phyloP scores from a whole-genome alignment of 2,797 vertebrate genomes.

The Pagetopsis macropterus region DNA sequence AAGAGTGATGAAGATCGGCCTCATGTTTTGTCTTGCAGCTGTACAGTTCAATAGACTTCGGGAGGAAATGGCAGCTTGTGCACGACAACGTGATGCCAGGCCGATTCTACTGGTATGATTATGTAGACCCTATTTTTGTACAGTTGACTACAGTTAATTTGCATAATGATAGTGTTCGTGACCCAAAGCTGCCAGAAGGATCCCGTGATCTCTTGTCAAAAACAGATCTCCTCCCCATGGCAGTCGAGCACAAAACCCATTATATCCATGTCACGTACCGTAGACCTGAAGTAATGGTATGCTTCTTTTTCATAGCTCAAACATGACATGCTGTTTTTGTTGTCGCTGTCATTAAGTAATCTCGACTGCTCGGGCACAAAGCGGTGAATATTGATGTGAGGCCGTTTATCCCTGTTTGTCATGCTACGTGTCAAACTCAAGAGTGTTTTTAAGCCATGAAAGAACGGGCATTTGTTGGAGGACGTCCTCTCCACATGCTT shows the following conservation, averaged over 20 bases:
- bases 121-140: constrained; percentile 30
- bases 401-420: constrained; percentile 68
- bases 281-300: constrained; percentile 56
- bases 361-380: constrained; percentile 59
- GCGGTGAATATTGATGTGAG: constrained; percentile 74
- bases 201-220: constrained; percentile 62
- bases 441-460: constrained; percentile 45
- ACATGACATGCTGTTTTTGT: constrained; percentile 78
- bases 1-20: constrained; percentile 3
- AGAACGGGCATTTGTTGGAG: constrained; percentile 69
- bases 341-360: constrained; percentile 76
- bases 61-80: constrained; percentile 94
- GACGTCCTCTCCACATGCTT: constrained; percentile 67
- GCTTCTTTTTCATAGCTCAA: constrained; percentile 53
- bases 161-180: constrained; percentile 57
- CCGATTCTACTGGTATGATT: constrained; percentile 95
- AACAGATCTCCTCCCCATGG: constrained; percentile 30
- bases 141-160: constrained; percentile 54
- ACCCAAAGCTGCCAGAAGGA: constrained; percentile 44
- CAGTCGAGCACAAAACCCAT: constrained; percentile 50
- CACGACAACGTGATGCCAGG: constrained; percentile 94
- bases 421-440: constrained; percentile 65
- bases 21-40: constrained; percentile 84
- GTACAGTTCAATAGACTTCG: constrained; percentile 96
- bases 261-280: constrained; percentile 57